These are phyloP conservation scores for Drosophila sproati DNA, from an alignment of 1,140 invertebrate genomes.

Conservation along the genomic window DNA sequence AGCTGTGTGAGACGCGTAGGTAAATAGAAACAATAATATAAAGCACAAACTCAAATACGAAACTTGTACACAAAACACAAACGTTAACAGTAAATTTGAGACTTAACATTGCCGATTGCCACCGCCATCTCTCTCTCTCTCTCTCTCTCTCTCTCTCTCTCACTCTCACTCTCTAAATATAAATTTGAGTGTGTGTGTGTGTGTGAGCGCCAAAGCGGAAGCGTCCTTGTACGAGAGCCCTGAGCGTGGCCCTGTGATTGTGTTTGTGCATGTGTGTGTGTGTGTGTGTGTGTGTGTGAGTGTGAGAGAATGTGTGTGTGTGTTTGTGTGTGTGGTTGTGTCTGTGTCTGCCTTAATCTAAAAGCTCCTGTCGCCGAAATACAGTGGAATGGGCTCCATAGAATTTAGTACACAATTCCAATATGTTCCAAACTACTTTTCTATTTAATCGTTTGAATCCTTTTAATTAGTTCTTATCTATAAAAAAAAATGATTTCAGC, in stretches of 20 bases:
- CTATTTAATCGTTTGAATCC: too few relatives aligned
- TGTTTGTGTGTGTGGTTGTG: neutral
- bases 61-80: constrained; percentile 38
- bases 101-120: constrained; percentile 57
- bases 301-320: constrained; percentile 8
- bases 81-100: constrained; percentile 76
- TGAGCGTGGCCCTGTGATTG: constrained; percentile 40
- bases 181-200: neutral
- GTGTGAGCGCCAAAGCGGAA: constrained; percentile 62
- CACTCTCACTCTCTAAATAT: neutral
- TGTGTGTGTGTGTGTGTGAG: constrained; percentile 11
- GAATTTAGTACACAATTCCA: too few relatives aligned
- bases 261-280: constrained; percentile 7
- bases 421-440: too few relatives aligned
- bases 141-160: neutral
- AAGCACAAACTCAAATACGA: constrained; percentile 68
- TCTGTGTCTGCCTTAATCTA: constrained; percentile 29
- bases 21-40: constrained; percentile 60
- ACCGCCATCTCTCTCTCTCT: constrained; percentile 11
- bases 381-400: constrained; percentile 12
- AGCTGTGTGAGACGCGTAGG: constrained; percentile 49
- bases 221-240: constrained; percentile 68
- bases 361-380: constrained; percentile 24
- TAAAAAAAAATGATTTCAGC: too few relatives aligned
- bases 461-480: neutral